Evolutionary conservation across 1,140 invertebrate species (phyloP), one percentile per base, ranked within the genome.

Genomic region (Drosophila elegans): DNA sequence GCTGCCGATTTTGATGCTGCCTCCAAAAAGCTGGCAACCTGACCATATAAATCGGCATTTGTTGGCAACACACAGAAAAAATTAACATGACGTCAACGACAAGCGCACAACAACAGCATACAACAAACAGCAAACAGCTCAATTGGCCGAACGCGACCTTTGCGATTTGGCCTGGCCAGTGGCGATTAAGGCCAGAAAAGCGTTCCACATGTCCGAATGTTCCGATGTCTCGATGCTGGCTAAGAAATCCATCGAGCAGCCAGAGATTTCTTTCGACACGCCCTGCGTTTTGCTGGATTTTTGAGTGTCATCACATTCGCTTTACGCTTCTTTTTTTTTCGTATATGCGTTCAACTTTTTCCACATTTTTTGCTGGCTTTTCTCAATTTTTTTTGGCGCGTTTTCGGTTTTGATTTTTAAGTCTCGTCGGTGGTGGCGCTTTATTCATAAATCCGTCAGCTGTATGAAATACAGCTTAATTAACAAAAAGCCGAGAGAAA

Each of bases 401-500:
- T 51, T 46, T 69, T 52, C 10, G 25, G 10, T 41, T 48, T 69
- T 69, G 38, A 71, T 71, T 71, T 72, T 57, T 71, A 56, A 34
- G 62, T 77, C 52, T 77, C 25, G 63, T 74, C 21, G 38, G 32
- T 38, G 64, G 53, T 79, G 75, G 83, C 71, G 69, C 55, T 89
- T 89, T 88, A 88, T 86, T 86, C 84, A 89, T 81, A 83, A 86
- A 83, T 77, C 78, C 75, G 66, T 69, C 68, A 88, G 68, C 68
- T 84, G 74, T 64, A 84, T 84, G 74, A 88, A 88, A 89, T 90
- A 84, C 77, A 84, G 84, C 84, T 88, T 88, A 88, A 88, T 88
- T 88, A 88, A 89, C 84, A 90, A 89, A 89, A 85, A 83, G 76
- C 72, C 41, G 46, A 49, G 80, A 82, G 83, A 86, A 86, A 86